Base-by-base conservation (phyloP, 2,888 invertebrate species). In the Pegoplata infirma region DNA sequence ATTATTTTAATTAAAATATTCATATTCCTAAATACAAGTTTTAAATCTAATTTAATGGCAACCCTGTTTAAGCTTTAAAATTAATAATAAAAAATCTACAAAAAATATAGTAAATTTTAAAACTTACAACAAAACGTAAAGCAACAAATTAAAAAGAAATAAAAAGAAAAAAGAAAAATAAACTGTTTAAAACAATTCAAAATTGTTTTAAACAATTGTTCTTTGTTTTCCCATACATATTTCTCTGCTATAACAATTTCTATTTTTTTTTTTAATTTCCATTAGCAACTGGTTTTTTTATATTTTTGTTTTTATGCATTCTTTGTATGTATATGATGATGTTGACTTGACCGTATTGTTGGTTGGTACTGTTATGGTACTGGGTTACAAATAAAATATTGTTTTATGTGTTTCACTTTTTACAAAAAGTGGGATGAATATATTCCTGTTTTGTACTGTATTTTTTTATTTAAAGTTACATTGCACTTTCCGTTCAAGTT, bases 401-500 rank as follows among this genome's bases (percentile, higher is more conserved):
- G 14, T 47, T 61, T 75, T 21, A 21, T 32, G 63, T 58, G 44
- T 64, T 76, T 69, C 51, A 69, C 64, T 56, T 69, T 69, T 51
- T 19, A 46, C 23, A 61, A 49, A 56, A 69, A 59, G 12, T 76
- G 64, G 64, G n/a, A 64, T 56, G 56, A 55, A 69, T 36, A 58
- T 19, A 32, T 55, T 49, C 44, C 36, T 47, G 47, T 61, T 46
- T 46, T 56, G 25, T 69, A 47, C 53, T 67, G 47, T 25, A 32
- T 53, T 66, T 67, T n/a, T 58, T 59, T 71, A 64, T n/a, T 69
- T 61, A 7, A 73, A 69, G 53, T 59, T 78, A 59, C 68, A 64
- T 64, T 69, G 69, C 73, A 64, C 73, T 73, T 73, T 68, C 10
- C 32, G 36, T 64, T 53, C 53, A 78, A 78, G 78, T 78, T 78